phyloP scores from a whole-genome alignment of 2,113 vertebrate genomes.

The Australoheros scitulus region DNA sequence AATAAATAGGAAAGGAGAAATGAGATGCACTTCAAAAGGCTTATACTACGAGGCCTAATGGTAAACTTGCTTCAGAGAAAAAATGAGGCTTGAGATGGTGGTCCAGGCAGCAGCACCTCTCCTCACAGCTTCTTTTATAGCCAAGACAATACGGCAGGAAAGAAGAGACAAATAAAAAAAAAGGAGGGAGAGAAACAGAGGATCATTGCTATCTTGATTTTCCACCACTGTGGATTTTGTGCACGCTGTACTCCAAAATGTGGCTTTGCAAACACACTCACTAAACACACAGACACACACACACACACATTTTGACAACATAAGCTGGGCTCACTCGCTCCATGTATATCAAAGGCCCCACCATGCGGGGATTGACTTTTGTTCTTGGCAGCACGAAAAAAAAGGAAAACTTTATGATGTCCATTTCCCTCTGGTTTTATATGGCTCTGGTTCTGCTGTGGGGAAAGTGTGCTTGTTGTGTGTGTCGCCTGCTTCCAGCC shows the following conservation, averaged over 20 bases:
- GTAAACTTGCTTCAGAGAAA: slow-evolving; percentile 13
- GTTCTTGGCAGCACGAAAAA: slow-evolving; percentile 57
- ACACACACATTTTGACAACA: slow-evolving; percentile 32
- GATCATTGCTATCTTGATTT: slow-evolving; percentile 13
- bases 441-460: slow-evolving; percentile 19
- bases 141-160: not conserved
- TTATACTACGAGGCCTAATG: not conserved
- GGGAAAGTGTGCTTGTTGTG: slow-evolving; percentile 7
- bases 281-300: not conserved
- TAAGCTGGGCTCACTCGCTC: slow-evolving; percentile 17
- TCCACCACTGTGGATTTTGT: slow-evolving; percentile 13
- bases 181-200: not conserved
- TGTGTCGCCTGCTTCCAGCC: slow-evolving; percentile 16
- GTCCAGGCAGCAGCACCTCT: slow-evolving; percentile 21
- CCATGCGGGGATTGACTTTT: slow-evolving; percentile 45
- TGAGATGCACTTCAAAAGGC: slow-evolving; percentile 2
- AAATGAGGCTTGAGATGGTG: slow-evolving; percentile 30
- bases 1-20: not conserved
- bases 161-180: not conserved
- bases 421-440: slow-evolving; percentile 57
- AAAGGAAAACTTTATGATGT: slow-evolving; percentile 55
- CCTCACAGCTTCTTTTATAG: slow-evolving; percentile 34
- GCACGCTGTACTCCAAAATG: slow-evolving; percentile 23
- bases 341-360: slow-evolving; percentile 51
- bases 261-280: slow-evolving; percentile 18